A percentile compares a stretch with the other conserved stretches of the same genome.
These are phyloP conservation scores for Ibycter americanus DNA, from an alignment of 2,797 vertebrate genomes.

Conservation along the genomic window DNA sequence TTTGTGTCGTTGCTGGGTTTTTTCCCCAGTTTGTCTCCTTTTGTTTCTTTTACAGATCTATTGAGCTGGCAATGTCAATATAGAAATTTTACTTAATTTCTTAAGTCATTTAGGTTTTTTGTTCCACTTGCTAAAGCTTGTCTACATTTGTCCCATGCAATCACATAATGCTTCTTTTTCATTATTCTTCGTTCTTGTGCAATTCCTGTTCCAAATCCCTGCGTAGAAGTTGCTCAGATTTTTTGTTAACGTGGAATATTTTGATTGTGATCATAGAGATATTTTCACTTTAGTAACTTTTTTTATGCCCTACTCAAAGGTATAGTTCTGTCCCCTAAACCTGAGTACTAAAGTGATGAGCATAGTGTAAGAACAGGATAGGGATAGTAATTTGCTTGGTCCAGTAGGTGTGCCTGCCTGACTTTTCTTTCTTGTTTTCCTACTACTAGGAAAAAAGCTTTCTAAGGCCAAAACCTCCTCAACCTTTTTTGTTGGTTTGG, in stretches of 20 bases:
- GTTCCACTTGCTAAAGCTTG: background rate
- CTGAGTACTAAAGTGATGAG: background rate
- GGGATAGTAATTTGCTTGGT: background rate
- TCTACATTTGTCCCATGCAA: background rate
- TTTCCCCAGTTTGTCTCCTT: background rate
- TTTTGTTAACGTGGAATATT: background rate
- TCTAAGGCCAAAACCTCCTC: background rate
- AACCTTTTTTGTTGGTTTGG: background rate
- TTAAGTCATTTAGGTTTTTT: background rate
- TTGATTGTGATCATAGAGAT: background rate
- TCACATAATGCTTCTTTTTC: background rate
- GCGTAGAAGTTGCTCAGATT: background rate
- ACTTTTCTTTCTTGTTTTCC: background rate
- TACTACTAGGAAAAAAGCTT: background rate
- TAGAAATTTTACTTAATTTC: background rate
- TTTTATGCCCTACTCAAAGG: background rate
- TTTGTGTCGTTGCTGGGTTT: fast-evolving
- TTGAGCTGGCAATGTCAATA: background rate
- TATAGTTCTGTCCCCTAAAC: background rate
- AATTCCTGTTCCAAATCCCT: background rate
- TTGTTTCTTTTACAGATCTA: background rate
- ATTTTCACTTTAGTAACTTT: background rate
- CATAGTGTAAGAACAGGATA: background rate
- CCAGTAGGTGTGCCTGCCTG: background rate
- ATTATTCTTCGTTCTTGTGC: background rate